These are phyloP conservation scores for Hypotaenidia okinawae DNA, from an alignment of 2,797 vertebrate genomes.

Conservation along the genomic window DNA sequence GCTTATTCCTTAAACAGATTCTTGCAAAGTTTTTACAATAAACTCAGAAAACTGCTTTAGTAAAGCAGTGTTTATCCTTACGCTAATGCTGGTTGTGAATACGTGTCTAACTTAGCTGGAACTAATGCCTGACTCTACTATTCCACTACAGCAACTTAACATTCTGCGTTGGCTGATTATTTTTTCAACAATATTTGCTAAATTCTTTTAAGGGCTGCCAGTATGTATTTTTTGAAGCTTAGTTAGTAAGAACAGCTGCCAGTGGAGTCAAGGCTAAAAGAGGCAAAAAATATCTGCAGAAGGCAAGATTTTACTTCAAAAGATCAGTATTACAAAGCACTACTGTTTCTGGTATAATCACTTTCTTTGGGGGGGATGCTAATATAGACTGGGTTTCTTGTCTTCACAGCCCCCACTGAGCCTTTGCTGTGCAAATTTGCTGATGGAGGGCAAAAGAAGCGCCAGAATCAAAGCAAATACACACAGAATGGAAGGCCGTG, in stretches of 20 bases:
- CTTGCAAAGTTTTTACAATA: constrained; percentile 14
- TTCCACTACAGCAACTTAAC: constrained; percentile 81
- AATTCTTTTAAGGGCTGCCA: constrained; percentile 85
- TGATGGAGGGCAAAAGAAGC: constrained; percentile 97
- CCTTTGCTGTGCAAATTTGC: constrained; percentile 99
- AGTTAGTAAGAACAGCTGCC: constrained; percentile 76
- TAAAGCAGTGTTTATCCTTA: constrained; percentile 57
- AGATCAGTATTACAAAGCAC: constrained; percentile 72
- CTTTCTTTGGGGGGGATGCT: constrained; percentile 70
- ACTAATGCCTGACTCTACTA: constrained; percentile 71
- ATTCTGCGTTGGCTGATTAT: constrained; percentile 83
- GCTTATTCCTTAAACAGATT: constrained; percentile 31
- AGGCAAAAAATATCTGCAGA: constrained; percentile 70
- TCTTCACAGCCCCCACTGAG: constrained; percentile 91
- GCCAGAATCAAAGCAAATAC: constrained; percentile 97
- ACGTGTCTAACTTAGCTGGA: constrained; percentile 70
- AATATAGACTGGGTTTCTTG: constrained; percentile 77
- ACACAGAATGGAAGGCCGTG: constrained; percentile 95
- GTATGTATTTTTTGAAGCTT: constrained; percentile 77
- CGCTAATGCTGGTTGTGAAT: constrained; percentile 64
- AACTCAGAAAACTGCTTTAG: constrained; percentile 37
- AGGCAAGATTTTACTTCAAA: constrained; percentile 78
- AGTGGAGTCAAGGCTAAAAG: constrained; percentile 72
- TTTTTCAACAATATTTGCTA: constrained; percentile 85
- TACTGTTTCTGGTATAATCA: constrained; percentile 67